Percentiles rank a stretch among this genome's conserved stretches.
phyloP scores from a whole-genome alignment of 2,113 vertebrate genomes.

The Hyperopisus bebe region DNA sequence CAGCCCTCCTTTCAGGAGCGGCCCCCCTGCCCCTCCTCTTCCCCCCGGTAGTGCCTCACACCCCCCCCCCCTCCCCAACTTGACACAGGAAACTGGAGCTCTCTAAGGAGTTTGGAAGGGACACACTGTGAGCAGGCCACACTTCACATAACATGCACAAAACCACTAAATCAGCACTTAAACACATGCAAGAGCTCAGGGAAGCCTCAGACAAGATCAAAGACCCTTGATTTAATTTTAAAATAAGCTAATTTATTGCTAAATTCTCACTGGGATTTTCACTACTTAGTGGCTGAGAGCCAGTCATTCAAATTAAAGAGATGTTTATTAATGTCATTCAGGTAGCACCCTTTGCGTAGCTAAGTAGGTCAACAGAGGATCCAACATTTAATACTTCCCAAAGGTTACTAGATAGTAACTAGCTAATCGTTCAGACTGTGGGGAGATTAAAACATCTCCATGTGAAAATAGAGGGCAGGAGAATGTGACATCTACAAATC shows the following conservation, averaged over 20 bases:
- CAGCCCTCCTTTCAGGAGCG: neutral
- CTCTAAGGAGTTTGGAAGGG: neutral
- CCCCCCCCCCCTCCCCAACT: neutral
- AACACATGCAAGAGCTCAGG: neutral
- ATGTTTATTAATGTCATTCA: neutral
- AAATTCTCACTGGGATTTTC: neutral
- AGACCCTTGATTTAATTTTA: neutral
- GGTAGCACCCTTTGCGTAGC: neutral
- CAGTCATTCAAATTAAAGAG: neutral
- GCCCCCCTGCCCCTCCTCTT: slow-evolving; percentile 1
- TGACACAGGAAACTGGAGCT: slow-evolving; percentile 3
- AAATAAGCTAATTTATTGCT: neutral
- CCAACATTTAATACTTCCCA: neutral
- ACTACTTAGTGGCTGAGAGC: neutral
- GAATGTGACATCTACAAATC: neutral
- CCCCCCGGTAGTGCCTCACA: neutral
- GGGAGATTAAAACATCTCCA: neutral
- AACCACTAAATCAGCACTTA: neutral
- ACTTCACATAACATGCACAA: neutral
- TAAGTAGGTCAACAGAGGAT: neutral
- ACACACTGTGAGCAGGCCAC: neutral
- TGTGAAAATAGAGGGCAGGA: neutral
- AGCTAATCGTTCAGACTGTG: neutral
- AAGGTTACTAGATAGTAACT: neutral
- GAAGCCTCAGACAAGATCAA: neutral